Evolutionary conservation across 1,140 invertebrate genomes (phyloP), one percentile per base, ranked within the genome.

Genomic region (Cheumatopsyche charites): DNA sequence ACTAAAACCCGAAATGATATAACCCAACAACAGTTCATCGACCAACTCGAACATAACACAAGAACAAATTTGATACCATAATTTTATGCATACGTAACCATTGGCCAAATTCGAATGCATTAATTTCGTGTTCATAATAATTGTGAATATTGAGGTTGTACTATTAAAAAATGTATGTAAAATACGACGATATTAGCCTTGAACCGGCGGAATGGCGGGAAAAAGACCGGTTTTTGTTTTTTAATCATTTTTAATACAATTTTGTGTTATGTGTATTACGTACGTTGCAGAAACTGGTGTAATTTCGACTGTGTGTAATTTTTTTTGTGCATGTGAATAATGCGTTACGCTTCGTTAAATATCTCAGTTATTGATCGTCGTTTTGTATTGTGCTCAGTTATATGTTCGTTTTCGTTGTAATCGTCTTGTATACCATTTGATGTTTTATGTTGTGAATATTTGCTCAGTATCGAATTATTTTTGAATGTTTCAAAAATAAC

Each of bases 61-160:
- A 3, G 9, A 3, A 36, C 29, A 36, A 3, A 36, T 9, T 36
- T 9, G 29, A 4, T 36, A 36, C 29, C 3, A 36, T 36, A 36
- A 36, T 36, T 36, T 36, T 36, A 36, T 36, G 29, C 29, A 36
- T 36, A 36, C 29, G 29, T 36, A 36, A 36, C 9, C 3, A 36
- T 36, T 36, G 3, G 13, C 21, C 4, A 58, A 58, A 58, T 12
- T 58, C 7, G 55, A 58, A 12, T 58, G 55, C 55, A 58, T 58
- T 23, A 58, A 58, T 58, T 25, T 15, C 3, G 43, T 3, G 43
- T 11, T 26, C 55, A 23, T 19, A 58, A 58, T 58, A 58, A 58
- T 58, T 58, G 55, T 58, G 55, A 58, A 58, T 58, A 58, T 58
- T 58, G 55, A 58, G 55, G 55, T n/a, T n/a, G n/a, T n/a, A n/a